A percentile compares a stretch with the other conserved stretches of the same genome.
Evolutionary conservation across 2,797 vertebrate species (phyloP).

Genomic region (Enteromius thamalakanensis): DNA sequence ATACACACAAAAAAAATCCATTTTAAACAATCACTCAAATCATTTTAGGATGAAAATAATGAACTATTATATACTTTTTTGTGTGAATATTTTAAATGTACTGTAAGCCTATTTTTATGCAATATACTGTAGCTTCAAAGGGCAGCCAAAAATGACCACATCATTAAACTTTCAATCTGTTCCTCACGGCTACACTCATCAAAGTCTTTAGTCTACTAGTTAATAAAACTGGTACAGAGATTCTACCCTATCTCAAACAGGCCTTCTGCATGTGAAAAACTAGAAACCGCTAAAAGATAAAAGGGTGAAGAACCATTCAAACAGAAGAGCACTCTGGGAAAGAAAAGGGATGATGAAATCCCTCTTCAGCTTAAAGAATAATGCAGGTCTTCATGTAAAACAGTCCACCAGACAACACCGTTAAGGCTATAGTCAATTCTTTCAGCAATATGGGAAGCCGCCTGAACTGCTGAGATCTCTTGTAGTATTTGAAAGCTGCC

Average conservation of each 20-base stretch:
- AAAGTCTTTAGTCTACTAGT: slow-evolving; percentile 27
- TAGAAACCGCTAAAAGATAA: not conserved
- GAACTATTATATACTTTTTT: not conserved
- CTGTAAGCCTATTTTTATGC: not conserved
- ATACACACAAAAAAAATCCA: not conserved
- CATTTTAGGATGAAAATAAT: not conserved
- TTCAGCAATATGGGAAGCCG: not conserved
- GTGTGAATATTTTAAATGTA: not conserved
- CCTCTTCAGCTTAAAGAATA: not conserved
- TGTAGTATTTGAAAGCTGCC: not conserved
- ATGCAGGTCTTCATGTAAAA: not conserved
- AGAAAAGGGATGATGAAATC: not conserved
- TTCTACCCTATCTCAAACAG: not conserved
- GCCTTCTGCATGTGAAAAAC: not conserved
- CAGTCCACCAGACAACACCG: not conserved
- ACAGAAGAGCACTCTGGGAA: not conserved
- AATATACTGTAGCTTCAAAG: not conserved
- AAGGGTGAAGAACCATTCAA: not conserved
- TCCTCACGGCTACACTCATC: slow-evolving; percentile 29
- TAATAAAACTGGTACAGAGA: slow-evolving; percentile 15
- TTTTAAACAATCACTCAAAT: not conserved
- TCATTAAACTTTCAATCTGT: not conserved
- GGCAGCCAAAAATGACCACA: not conserved
- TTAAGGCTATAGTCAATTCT: not conserved
- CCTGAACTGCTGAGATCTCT: not conserved